Percentiles rank a stretch among this genome's conserved stretches.
phyloP scores from a whole-genome alignment of 2,888 invertebrate genomes.

The Netelia inedita region DNA sequence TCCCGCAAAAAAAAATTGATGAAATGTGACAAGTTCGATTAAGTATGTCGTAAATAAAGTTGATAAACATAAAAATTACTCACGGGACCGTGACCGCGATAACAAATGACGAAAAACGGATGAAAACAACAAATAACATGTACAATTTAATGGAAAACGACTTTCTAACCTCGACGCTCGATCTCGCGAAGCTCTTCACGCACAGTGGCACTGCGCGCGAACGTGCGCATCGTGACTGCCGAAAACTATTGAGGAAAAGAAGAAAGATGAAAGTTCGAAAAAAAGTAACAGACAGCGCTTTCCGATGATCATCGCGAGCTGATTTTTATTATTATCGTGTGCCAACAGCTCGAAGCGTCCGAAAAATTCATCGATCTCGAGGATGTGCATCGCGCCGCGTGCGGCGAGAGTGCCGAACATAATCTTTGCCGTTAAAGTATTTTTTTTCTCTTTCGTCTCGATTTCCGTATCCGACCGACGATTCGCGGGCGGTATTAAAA shows the following conservation, averaged over 20 bases:
- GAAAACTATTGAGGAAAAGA: conserved; percentile 2
- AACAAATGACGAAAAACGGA: background rate
- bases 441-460: conserved; percentile 1
- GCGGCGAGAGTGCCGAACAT: conserved; percentile 31
- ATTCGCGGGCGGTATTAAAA: conserved; percentile 36
- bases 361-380: conserved; percentile 28
- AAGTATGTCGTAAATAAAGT: no score
- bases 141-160: conserved; percentile 23
- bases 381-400: conserved; percentile 1
- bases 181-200: conserved; percentile 9
- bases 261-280: background rate
- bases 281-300: conserved; percentile 32
- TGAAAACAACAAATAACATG: background rate
- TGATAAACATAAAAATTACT: background rate
- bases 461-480: background rate
- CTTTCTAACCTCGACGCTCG: conserved; percentile 59
- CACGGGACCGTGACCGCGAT: background rate
- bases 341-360: conserved; percentile 16
- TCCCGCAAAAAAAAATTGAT: conserved; percentile 30
- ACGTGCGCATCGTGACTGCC: conserved; percentile 23
- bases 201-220: conserved; percentile 43
- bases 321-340: conserved; percentile 28
- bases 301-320: conserved; percentile 24
- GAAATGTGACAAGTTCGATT: no score
- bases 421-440: background rate